Evolutionary conservation across 2,888 invertebrate genomes (phyloP).

Genomic region (Polylopha cassiicola): DNA sequence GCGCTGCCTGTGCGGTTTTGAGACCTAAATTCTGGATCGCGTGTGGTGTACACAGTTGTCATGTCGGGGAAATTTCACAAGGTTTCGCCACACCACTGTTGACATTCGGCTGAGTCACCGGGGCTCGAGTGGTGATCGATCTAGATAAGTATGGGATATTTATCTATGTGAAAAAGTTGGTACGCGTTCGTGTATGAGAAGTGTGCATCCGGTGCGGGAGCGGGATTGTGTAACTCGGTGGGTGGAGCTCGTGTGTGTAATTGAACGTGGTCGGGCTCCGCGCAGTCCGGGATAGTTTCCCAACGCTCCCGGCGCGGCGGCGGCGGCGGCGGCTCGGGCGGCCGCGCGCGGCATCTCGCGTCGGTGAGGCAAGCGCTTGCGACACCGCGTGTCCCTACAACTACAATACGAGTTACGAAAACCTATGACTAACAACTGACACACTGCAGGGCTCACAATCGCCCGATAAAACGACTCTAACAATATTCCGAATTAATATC

Average conservation of each 20-base stretch:
- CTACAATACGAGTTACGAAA: constrained; percentile 75
- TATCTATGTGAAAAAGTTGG: constrained; percentile 15
- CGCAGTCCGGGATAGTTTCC: constrained; percentile 74
- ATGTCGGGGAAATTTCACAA: constrained; percentile 25
- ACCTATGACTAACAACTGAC: constrained; percentile 64
- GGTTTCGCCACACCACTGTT: constrained; percentile 21
- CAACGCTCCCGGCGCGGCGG: constrained; percentile 62
- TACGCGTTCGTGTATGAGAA: constrained; percentile 45
- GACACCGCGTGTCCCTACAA: constrained; percentile 72
- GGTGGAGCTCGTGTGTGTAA: constrained; percentile 49
- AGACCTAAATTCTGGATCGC: constrained; percentile 62
- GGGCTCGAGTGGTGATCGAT: constrained; percentile 13
- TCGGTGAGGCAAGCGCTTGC: constrained; percentile 68
- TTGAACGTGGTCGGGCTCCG: constrained; percentile 63
- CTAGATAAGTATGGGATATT: constrained; percentile 29
- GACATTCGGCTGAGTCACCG: constrained; percentile 25
- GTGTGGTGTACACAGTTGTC: constrained; percentile 23
- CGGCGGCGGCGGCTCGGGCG: too few relatives aligned
- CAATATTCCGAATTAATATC: constrained; percentile 38
- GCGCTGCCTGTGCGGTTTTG: constrained; percentile 62
- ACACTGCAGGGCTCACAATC: constrained; percentile 49
- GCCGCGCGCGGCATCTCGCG: constrained; percentile 67
- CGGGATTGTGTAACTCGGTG: constrained; percentile 52
- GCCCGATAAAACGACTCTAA: constrained; percentile 17
- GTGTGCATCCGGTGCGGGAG: constrained; percentile 48